These are phyloP conservation scores for Hormaphis cornu DNA, from an alignment of 1,140 invertebrate genomes.

Conservation along the genomic window DNA sequence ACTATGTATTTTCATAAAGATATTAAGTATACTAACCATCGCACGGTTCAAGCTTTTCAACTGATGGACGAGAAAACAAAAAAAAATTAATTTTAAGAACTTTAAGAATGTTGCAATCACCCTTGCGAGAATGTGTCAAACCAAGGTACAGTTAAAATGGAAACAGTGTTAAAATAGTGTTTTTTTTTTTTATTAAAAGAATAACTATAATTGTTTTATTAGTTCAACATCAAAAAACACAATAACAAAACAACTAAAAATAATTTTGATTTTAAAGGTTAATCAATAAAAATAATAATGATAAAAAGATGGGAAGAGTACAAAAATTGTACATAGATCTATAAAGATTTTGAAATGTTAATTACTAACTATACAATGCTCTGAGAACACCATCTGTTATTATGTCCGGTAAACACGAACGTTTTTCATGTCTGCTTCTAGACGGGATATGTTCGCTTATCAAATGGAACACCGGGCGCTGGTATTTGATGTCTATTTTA, in stretches of 20 bases:
- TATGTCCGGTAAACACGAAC: slow-evolving; percentile 43
- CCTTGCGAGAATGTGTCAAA: not conserved
- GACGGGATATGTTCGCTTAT: slow-evolving; percentile 43
- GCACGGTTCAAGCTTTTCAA: slow-evolving; percentile 14
- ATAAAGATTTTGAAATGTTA: not conserved
- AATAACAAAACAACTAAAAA: not conserved
- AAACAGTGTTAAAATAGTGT: not conserved
- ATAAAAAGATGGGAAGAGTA: not conserved
- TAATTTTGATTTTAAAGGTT: slow-evolving; percentile 10
- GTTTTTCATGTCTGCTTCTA: slow-evolving; percentile 38
- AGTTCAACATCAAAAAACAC: no score
- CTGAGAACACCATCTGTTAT: slow-evolving; percentile 46
- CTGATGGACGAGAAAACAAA: slow-evolving; percentile 11
- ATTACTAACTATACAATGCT: slow-evolving; percentile 36
- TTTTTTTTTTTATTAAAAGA: not conserved
- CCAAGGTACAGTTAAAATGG: not conserved
- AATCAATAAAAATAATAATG: not conserved
- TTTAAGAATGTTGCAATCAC: not conserved
- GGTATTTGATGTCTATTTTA: slow-evolving; percentile 37
- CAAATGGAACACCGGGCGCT: slow-evolving; percentile 45
- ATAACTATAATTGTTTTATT: not conserved
- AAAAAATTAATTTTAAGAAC: slow-evolving; percentile 8
- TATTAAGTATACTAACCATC: not conserved
- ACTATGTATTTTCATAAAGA: not conserved
- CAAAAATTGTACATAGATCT: not conserved